Base-by-base conservation (phyloP, 2,888 invertebrate species). In the Drosophila neutralis region DNA sequence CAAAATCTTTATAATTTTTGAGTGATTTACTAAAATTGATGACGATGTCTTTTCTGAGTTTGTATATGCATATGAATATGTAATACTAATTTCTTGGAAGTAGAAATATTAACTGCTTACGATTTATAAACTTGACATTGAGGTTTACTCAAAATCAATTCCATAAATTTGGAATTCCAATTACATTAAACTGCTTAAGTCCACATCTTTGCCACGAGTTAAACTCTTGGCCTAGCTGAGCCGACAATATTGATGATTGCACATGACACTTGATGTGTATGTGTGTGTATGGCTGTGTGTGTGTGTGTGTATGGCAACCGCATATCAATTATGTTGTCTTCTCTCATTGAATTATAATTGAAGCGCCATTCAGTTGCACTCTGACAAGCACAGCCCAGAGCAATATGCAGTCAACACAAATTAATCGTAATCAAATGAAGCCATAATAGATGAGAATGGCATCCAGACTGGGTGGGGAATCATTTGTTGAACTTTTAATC, bases 291-390 rank as follows among this genome's bases (percentile, higher is more conserved):
- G 27, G 61, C 29, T 58, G 59, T 68, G 48, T 51, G 62, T 51
- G 62, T 45, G 51, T 56, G 65, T 53, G 69, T 61, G 49, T 68
- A 61, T 36, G 65, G 53, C 51, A 71, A 56, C 87, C 69, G 53
- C 75, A 74, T 70, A 83, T 86, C 81, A 86, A 83, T 88, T 83
- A 86, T 83, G 62, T 69, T 67, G 80, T 40, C 83, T 70, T 77
- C 80, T 72, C 78, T 83, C 80, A 83, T 73, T 86, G 70, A 63
- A 70, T 64, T 51, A 71, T 86, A 88, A 88, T 88, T 83, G 87
- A 80, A 86, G 67, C 61, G 62, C 71, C 78, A 86, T 78, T 65
- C 60, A 73, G 59, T 54, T 77, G 66, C 66, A 52, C 24, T n/a
- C 51, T 57, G 67, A 67, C 80, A 60, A 63, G 58, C 42, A 65